Evolutionary conservation across 1,140 invertebrate species (phyloP), one percentile per base, ranked within the genome.

Genomic region (Micrasema longulum): DNA sequence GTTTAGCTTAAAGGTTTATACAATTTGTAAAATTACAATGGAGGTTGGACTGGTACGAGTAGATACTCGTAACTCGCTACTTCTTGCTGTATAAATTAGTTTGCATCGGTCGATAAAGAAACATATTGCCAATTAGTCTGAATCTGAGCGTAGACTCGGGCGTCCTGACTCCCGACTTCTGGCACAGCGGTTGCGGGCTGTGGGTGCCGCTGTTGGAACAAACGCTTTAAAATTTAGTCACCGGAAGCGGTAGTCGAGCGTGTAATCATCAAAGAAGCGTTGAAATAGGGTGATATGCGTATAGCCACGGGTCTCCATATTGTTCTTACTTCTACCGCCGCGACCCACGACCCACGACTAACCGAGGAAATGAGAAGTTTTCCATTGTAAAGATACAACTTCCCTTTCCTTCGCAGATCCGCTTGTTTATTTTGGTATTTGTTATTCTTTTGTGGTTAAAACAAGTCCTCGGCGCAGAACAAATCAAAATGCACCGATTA

Each of bases 191-290:
- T n/a, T n/a, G n/a, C n/a, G n/a, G n/a, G 36, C 26, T 22, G 26
- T 57, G 55, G 55, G 55, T 60, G 55, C 55, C 55, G 38, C 55
- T 16, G 55, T 18, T 14, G 35, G 55, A 60, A 60, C 55, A 31
- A 53, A 53, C 14, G 26, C 52, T 31, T 36, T 14, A 10, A 45
- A 41, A 22, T 31, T 31, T 31, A 16, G 41, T 23, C 16, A 63
- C 7, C 60, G 60, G 60, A 63, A 63, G 41, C 16, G 43, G 23
- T 38, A 23, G 38, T 63, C 60, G 22, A 45, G 38, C 60, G 60
- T 38, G 18, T 45, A 63, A 63, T 63, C 22, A 47, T 26, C 60
- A 47, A 63, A 63, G 60, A 26, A 45, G 60, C 60, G 60, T 63
- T 63, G 14, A 26, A 47, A 47, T 11, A 63, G 60, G 60, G 60